phyloP scores from a whole-genome alignment of 2,113 vertebrate genomes.

The Glaucidium brasilianum region DNA sequence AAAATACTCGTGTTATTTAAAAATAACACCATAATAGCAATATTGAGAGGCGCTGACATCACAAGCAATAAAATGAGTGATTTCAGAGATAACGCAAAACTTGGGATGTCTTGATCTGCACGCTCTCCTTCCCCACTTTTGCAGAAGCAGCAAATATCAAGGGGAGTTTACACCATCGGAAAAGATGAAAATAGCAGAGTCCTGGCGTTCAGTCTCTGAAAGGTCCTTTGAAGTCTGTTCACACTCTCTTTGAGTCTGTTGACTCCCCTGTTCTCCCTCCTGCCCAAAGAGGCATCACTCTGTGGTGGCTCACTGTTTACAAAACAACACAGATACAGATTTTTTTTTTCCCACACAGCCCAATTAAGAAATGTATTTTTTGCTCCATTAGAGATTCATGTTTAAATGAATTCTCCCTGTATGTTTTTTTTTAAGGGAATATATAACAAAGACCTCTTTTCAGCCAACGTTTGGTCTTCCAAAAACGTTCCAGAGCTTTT shows the following conservation, averaged over 20 bases:
- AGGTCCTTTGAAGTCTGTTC: background rate
- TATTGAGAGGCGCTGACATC: background rate
- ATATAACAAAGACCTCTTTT: conserved; percentile 10
- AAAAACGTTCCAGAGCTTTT: background rate
- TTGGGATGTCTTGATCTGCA: background rate
- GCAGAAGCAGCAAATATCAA: background rate
- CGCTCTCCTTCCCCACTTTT: background rate
- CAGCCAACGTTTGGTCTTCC: background rate
- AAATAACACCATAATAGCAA: background rate
- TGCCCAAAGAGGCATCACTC: background rate
- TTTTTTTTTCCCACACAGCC: background rate
- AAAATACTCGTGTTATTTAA: background rate
- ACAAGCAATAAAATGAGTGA: fast-evolving
- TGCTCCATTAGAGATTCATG: background rate
- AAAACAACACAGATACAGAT: background rate
- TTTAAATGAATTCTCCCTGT: background rate
- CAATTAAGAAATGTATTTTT: background rate
- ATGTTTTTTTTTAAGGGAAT: background rate
- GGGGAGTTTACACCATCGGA: background rate
- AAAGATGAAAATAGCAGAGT: background rate
- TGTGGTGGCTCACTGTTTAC: background rate
- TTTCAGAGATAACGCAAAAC: background rate
- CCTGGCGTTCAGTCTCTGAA: background rate
- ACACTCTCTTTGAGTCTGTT: background rate
- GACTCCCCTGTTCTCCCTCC: background rate